These are phyloP conservation scores for Percopsis omiscomaycus DNA, from an alignment of 2,797 vertebrate species.

Conservation along the genomic window DNA sequence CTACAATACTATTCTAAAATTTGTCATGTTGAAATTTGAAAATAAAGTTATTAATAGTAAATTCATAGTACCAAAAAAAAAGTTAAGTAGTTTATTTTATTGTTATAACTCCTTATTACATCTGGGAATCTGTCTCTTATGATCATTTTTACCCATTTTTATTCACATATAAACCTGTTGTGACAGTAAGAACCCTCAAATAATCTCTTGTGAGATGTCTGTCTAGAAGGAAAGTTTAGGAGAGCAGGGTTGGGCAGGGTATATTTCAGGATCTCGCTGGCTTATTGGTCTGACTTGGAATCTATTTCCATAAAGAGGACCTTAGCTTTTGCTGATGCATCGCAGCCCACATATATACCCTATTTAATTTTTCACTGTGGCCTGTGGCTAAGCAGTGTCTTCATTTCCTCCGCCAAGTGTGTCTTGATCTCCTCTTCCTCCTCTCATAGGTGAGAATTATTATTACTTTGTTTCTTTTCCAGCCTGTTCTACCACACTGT, in stretches of 20 bases:
- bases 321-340: constrained; percentile 54
- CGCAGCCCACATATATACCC: constrained; percentile 72
- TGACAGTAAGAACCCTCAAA: no score
- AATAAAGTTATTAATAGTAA: no score
- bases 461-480: background rate
- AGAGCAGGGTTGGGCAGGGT: constrained; percentile 54
- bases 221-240: constrained; percentile 26
- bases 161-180: no score
- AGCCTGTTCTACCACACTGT: constrained; percentile 10
- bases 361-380: constrained; percentile 68
- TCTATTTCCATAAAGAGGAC: constrained; percentile 77
- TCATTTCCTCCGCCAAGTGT: constrained; percentile 60
- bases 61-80: no score
- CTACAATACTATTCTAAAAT: no score
- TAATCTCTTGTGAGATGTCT: no score
- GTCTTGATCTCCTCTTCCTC: constrained; percentile 59
- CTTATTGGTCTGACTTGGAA: constrained; percentile 73
- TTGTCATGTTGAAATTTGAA: no score
- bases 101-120: no score
- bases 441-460: constrained; percentile 64
- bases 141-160: no score
- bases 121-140: no score
- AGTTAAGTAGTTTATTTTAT: no score
- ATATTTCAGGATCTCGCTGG: constrained; percentile 76
- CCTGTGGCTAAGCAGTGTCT: constrained; percentile 61